A percentile compares a stretch with the other conserved stretches of the same genome.
These are phyloP conservation scores for Hydrozoanthus gracilis DNA, from an alignment of 92 coral and sea anemone genomes.

Conservation along the genomic window DNA sequence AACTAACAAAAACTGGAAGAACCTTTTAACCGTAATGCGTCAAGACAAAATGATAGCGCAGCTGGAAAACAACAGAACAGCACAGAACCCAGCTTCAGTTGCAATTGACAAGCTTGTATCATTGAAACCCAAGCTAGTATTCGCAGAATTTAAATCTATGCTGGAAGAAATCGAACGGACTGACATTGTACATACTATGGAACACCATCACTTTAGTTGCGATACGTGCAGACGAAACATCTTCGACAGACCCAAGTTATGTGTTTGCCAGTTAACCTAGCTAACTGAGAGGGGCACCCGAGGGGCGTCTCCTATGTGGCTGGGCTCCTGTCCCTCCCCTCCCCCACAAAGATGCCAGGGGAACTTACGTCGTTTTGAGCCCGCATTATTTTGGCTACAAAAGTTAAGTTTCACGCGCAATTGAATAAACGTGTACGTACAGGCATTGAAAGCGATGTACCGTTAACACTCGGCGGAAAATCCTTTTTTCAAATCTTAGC, in stretches of 20 bases:
- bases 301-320: neutral
- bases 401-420: too few relatives aligned
- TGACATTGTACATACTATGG: constrained; percentile 11
- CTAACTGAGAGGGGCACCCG: neutral
- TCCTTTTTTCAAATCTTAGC: too few relatives aligned
- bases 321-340: neutral
- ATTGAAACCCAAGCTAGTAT: constrained; percentile 1
- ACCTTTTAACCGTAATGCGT: constrained; percentile 41
- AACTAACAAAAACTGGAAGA: constrained; percentile 26
- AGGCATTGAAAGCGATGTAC: too few relatives aligned
- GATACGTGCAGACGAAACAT: constrained; percentile 34
- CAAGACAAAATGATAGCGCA: constrained; percentile 35
- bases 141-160: constrained; percentile 32
- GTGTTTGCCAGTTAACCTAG: constrained; percentile 25
- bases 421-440: too few relatives aligned
- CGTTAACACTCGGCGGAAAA: too few relatives aligned
- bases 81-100: constrained; percentile 20
- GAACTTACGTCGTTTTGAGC: too few relatives aligned
- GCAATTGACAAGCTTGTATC: constrained; percentile 15
- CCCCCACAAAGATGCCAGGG: neutral
- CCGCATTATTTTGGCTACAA: too few relatives aligned
- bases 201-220: constrained; percentile 36
- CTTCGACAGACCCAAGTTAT: constrained; percentile 26
- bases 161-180: constrained; percentile 27
- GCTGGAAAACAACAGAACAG: neutral